Base-by-base conservation (phyloP, 2,888 invertebrate genomes). In the Diachrysia chrysitis region DNA sequence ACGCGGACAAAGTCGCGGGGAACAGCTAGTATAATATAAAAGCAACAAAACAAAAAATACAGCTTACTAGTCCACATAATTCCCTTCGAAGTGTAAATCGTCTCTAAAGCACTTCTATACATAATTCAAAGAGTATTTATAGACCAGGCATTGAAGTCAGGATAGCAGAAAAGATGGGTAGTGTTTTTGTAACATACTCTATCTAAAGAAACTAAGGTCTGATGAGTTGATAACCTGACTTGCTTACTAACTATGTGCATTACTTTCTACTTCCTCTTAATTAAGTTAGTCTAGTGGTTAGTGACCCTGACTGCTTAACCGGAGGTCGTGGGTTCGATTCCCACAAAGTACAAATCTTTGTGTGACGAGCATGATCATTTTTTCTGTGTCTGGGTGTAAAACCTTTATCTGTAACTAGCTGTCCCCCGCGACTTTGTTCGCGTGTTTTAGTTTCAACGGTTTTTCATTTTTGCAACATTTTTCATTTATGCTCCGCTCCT, bases 71-170 rank as follows among this genome's bases (percentile, higher is more conserved):
- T 6, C n/a, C n/a, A 42, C 7, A 5, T 42, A 6, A 42, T n/a
- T 42, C 1, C 10, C 7, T 5, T 10, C 37, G 16, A 37, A 68
- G 73, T 82, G 83, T 81, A 73, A 56, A 74, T 71, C 56, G 67
- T 54, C 76, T 61, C 29, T 75, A 60, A 73, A 54, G 2, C 17
- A 12, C 19, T 29, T 63, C 71, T 76, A 88, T 89, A 85, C 81
- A 87, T 89, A 81, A 89, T 88, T 85, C 85, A 88, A 73, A 57
- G 64, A 59, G 83, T 89, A 89, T 89, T 89, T 86, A 87, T 89
- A 87, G 84, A 58, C 71, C 64, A 53, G 56, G 63, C 69, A 73
- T 74, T 65, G 73, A 75, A 53, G 58, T 59, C 25, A 54, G 57
- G 59, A 53, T 10, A 21, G 48, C 19, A 76, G 65, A 80, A 81